Evolutionary conservation across 2,888 invertebrate species (phyloP).

Genomic region (Linnaemya vulpina): DNA sequence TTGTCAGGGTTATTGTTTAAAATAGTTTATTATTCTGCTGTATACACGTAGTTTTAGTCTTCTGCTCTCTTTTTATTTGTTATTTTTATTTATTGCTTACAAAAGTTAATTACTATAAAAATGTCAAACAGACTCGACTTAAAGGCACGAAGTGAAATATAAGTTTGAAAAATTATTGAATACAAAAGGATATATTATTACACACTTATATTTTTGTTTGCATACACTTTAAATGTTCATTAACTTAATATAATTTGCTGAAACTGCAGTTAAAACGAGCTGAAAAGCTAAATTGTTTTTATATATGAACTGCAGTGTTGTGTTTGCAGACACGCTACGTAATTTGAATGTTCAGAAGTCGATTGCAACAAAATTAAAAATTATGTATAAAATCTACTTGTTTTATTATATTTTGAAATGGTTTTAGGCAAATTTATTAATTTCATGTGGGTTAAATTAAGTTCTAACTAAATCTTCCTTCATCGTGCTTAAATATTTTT

Average conservation of each 20-base stretch:
- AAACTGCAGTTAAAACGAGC: not conserved
- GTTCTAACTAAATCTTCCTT: too few species aligned
- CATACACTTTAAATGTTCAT: not conserved
- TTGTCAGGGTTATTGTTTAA: conserved; percentile 58
- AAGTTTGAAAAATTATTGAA: conserved; percentile 7
- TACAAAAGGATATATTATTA: conserved; percentile 25
- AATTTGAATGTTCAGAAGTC: too few species aligned
- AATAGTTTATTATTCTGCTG: conserved; percentile 55
- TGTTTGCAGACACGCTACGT: too few species aligned
- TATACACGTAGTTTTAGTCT: conserved; percentile 9
- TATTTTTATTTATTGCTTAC: conserved; percentile 16
- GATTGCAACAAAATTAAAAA: too few species aligned
- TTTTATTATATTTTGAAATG: too few species aligned
- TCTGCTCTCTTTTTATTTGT: conserved; percentile 15
- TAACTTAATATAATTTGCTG: conserved; percentile 5
- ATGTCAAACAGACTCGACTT: conserved; percentile 53
- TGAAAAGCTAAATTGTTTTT: too few species aligned
- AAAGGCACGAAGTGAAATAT: conserved; percentile 11
- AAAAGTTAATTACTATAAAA: conserved; percentile 70
- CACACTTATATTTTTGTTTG: not conserved
- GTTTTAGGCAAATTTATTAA: too few species aligned
- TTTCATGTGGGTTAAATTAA: too few species aligned
- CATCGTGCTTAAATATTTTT: too few species aligned
- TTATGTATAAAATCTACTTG: too few species aligned
- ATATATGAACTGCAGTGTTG: too few species aligned